Conservation (phyloP, 1,140 invertebrate species). For the Bilobella aurantiaca region DNA sequence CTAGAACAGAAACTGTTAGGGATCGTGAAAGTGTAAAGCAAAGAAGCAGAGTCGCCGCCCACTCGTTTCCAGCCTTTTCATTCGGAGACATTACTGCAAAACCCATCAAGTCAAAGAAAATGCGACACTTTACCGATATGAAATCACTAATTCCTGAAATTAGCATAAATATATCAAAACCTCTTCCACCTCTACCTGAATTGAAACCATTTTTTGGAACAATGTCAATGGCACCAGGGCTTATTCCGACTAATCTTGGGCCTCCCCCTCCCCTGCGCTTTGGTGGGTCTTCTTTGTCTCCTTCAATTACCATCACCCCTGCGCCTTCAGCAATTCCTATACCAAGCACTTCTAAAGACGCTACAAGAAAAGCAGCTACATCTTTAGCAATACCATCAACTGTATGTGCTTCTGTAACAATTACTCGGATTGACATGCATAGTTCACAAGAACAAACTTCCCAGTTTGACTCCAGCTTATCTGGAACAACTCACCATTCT, state of each 20-base stretch:
- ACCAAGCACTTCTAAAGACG: constrained; percentile 17
- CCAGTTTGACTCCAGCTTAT: no score
- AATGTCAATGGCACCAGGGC: constrained; percentile 25
- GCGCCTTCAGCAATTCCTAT: constrained; percentile 14
- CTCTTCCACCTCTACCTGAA: constrained; percentile 12
- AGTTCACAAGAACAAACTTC: no score
- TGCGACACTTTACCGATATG: neutral
- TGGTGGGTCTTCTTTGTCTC: neutral
- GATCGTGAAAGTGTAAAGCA: no score
- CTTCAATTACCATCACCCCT: constrained; percentile 31
- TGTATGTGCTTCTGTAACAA: constrained; percentile 34
- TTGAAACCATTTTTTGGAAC: constrained; percentile 10
- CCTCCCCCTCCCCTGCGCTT: constrained; percentile 1
- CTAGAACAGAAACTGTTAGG: no score
- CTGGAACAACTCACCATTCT: no score
- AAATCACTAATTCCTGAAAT: constrained; percentile 25
- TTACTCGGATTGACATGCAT: constrained; percentile 33
- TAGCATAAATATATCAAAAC: constrained; percentile 20
- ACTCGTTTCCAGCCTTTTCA: no score
- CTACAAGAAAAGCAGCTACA: neutral
- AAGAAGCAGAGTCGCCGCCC: no score
- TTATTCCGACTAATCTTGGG: constrained; percentile 24
- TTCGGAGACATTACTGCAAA: no score
- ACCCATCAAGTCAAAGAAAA: neutral
- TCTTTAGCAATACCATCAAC: constrained; percentile 18